Evolutionary conservation across 2,113 vertebrate species (phyloP).

Genomic region (Sula dactylatra): DNA sequence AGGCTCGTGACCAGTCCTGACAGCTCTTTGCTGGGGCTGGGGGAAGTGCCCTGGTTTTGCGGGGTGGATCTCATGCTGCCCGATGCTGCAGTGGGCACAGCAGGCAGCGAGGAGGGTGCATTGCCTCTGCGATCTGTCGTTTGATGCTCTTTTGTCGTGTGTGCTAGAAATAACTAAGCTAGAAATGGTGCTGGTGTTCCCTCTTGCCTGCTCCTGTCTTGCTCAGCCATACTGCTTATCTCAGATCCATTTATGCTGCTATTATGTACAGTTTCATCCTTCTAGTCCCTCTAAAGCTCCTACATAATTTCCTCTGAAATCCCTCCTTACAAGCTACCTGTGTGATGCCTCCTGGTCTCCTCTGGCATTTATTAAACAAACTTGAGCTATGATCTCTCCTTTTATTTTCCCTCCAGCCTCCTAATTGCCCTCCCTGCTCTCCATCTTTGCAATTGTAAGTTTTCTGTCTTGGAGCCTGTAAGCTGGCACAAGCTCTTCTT

Average conservation of each 20-base stretch:
- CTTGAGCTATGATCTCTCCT: not conserved
- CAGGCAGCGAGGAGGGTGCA: not conserved
- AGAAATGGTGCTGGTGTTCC: not conserved
- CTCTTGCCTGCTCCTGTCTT: not conserved
- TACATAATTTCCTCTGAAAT: not conserved
- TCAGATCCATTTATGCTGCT: not conserved
- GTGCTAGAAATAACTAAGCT: not conserved
- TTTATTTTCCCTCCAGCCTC: not conserved
- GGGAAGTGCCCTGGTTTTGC: accelerated
- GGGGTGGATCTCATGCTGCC: accelerated
- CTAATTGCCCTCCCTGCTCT: not conserved
- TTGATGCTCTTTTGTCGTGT: not conserved
- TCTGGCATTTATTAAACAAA: not conserved
- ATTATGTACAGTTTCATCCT: not conserved
- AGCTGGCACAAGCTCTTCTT: not conserved
- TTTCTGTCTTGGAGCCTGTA: not conserved
- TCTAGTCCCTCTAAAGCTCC: not conserved
- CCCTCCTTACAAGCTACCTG: not conserved
- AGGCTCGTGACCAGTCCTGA: accelerated
- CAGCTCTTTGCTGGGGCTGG: not conserved
- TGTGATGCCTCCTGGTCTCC: not conserved
- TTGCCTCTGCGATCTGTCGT: accelerated
- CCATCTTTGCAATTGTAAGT: not conserved
- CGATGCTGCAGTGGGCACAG: accelerated
- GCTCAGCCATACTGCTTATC: not conserved